Evolutionary conservation across 2,113 vertebrate genomes (phyloP).

Genomic region (Corythornis madagascariensis): DNA sequence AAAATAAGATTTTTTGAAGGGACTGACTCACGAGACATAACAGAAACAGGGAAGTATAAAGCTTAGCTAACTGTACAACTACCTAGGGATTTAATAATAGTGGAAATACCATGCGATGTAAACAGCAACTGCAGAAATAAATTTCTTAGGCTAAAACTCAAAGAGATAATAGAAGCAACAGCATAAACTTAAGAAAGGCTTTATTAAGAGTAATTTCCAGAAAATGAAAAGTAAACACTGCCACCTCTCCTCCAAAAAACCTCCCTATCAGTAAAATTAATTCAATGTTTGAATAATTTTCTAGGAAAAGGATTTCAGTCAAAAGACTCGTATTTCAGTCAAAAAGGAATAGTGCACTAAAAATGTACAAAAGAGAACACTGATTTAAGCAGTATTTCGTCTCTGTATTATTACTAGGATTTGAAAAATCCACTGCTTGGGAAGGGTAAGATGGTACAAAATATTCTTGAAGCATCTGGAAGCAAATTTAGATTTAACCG

Average conservation of each 20-base stretch:
- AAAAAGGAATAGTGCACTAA: not conserved
- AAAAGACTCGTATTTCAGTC: not conserved
- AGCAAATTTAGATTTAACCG: not conserved
- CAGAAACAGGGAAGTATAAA: not conserved
- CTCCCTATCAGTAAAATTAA: not conserved
- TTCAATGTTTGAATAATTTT: not conserved
- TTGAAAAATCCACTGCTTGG: not conserved
- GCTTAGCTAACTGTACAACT: not conserved
- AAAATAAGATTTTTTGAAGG: slow-evolving; percentile 1
- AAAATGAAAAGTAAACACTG: not conserved
- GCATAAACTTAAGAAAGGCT: not conserved
- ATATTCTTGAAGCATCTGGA: not conserved
- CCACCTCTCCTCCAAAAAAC: not conserved
- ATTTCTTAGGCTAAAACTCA: not conserved
- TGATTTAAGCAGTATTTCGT: not conserved
- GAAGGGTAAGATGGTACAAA: not conserved
- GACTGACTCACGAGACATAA: not conserved
- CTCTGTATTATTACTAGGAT: not conserved
- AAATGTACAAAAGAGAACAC: not conserved
- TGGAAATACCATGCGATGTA: not conserved
- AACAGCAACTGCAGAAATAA: not conserved
- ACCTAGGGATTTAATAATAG: not conserved
- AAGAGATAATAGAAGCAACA: not conserved
- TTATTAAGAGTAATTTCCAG: not conserved
- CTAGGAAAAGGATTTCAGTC: not conserved